phyloP scores from a whole-genome alignment of 2,113 vertebrate genomes.

The Pelodiscus sinensis region DNA sequence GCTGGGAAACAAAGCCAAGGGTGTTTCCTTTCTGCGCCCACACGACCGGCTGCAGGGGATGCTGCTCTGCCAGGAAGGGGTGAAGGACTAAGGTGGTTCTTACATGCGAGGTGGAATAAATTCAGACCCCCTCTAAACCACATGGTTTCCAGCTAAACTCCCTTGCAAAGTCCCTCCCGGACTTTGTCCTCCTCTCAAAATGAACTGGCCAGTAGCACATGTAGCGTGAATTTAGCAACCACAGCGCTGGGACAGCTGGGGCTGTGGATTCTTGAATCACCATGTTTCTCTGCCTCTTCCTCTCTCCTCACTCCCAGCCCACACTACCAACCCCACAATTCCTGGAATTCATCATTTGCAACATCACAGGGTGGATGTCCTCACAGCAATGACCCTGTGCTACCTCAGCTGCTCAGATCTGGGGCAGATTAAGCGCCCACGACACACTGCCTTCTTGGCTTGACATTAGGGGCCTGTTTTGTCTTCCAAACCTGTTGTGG shows the following conservation, averaged over 20 bases:
- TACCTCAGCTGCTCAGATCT: rapidly evolving
- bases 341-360: rapidly evolving
- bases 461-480: background rate
- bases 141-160: background rate
- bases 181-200: background rate
- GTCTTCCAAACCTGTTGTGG: background rate
- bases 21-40: constrained; percentile 59
- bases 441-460: background rate
- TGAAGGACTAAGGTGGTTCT: rapidly evolving
- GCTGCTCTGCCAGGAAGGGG: constrained; percentile 24
- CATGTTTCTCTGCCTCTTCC: rapidly evolving
- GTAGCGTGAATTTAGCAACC: rapidly evolving
- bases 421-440: background rate
- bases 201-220: background rate
- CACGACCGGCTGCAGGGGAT: constrained; percentile 48
- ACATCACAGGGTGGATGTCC: rapidly evolving
- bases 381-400: rapidly evolving
- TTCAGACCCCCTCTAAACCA: background rate
- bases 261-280: background rate
- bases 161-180: background rate
- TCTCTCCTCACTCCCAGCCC: background rate
- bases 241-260: rapidly evolving
- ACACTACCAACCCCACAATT: background rate
- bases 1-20: constrained; percentile 43
- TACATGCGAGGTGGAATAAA: background rate